Evolutionary conservation across 2,113 vertebrate species (phyloP).

Genomic region (Muscicapa adusta): DNA sequence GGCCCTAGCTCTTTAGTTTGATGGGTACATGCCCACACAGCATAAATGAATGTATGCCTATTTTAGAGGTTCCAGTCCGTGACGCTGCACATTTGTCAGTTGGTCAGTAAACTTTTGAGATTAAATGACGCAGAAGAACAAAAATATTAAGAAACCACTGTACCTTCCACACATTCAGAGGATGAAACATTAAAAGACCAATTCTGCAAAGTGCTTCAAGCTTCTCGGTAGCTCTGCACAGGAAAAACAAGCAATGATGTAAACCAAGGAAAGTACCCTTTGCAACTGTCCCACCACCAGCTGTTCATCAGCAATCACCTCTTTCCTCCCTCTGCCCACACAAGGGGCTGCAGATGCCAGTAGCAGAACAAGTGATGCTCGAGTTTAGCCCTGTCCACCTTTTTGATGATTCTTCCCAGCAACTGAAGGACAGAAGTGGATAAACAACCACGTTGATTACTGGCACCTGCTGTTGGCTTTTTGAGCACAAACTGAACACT

Average conservation of each 20-base stretch:
- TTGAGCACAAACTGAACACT: not conserved
- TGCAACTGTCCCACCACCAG: not conserved
- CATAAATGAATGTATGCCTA: not conserved
- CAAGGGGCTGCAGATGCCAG: not conserved
- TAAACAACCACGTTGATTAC: not conserved
- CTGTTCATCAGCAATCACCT: not conserved
- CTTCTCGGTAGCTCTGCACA: not conserved
- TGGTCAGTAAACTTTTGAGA: not conserved
- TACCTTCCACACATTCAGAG: constrained; percentile 14
- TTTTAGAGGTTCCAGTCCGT: not conserved
- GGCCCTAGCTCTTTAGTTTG: not conserved
- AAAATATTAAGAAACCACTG: constrained; percentile 31
- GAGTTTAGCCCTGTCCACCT: not conserved
- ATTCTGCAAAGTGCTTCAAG: constrained; percentile 1
- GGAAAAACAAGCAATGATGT: not conserved
- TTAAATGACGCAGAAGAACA: not conserved
- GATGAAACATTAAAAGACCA: constrained; percentile 3
- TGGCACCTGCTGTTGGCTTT: not conserved
- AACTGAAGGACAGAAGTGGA: not conserved
- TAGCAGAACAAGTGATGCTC: not conserved
- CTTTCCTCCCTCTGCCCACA: not conserved
- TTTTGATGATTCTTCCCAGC: not conserved
- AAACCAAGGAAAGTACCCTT: not conserved
- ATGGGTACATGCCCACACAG: accelerated
- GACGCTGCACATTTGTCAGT: not conserved